phyloP scores from a whole-genome alignment of 2,888 invertebrate species.

The Netelia virgata region DNA sequence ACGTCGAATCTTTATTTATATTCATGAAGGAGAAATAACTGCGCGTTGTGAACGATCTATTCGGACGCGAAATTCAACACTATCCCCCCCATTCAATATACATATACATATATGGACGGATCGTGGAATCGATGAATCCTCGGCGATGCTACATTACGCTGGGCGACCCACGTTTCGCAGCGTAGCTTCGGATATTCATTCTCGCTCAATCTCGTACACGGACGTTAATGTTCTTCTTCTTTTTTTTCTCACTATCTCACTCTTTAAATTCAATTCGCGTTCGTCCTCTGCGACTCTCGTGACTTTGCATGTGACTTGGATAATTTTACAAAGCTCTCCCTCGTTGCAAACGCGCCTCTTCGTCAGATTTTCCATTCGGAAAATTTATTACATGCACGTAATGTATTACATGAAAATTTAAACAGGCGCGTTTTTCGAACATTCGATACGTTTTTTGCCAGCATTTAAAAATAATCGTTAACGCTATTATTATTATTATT shows the following conservation, averaged over 20 bases:
- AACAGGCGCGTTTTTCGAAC: too few relatives aligned
- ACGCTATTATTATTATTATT: too few relatives aligned
- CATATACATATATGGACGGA: conserved; percentile 17
- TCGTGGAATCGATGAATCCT: conserved; percentile 3
- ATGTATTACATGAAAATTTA: too few relatives aligned
- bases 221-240: neutral
- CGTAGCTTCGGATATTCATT: conserved; percentile 19
- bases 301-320: neutral
- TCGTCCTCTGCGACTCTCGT: neutral
- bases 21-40: conserved; percentile 62
- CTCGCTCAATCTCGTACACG: neutral
- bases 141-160: neutral
- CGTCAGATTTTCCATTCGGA: too few relatives aligned
- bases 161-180: neutral
- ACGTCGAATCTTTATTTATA: conserved; percentile 62
- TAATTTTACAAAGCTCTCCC: conserved; percentile 6
- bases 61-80: conserved; percentile 31
- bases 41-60: conserved; percentile 51
- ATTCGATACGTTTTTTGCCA: too few relatives aligned
- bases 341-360: neutral
- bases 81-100: neutral
- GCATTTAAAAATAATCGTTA: too few relatives aligned
- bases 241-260: neutral
- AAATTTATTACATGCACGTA: too few relatives aligned
- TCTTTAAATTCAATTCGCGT: conserved; percentile 47